These are phyloP conservation scores for Drosophila phalerata DNA, from an alignment of 2,888 invertebrate genomes.

Conservation along the genomic window DNA sequence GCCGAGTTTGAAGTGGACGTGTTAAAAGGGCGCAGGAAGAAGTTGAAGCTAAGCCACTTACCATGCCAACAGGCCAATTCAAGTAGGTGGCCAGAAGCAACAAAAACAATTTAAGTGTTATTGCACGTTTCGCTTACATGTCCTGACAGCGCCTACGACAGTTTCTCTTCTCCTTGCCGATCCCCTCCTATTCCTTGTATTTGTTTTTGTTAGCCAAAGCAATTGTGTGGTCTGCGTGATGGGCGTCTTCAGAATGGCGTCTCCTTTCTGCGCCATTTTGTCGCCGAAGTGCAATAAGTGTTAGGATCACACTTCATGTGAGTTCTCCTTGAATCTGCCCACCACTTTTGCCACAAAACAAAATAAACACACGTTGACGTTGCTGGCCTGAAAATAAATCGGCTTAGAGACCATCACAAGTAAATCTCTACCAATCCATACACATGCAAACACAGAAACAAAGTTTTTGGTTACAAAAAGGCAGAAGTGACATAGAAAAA, in stretches of 20 bases:
- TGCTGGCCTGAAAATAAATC: conserved; percentile 62
- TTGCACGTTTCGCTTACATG: conserved; percentile 73
- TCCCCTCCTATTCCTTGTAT: conserved; percentile 8
- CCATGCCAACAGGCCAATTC: conserved; percentile 50
- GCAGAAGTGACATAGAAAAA: conserved; percentile 34
- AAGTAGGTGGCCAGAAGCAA: conserved; percentile 46
- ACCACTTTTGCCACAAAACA: conserved; percentile 6
- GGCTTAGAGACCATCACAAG: conserved; percentile 54
- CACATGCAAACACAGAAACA: background rate
- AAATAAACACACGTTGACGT: conserved; percentile 29
- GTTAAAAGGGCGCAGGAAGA: conserved; percentile 13
- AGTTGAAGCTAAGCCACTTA: conserved; percentile 46
- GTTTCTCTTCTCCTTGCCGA: background rate
- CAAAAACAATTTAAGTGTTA: conserved; percentile 78
- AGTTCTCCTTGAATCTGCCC: conserved; percentile 8
- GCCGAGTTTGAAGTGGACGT: conserved; percentile 25
- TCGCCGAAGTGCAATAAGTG: conserved; percentile 69
- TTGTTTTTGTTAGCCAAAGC: conserved; percentile 30
- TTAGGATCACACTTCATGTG: conserved; percentile 65
- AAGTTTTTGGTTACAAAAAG: conserved; percentile 4
- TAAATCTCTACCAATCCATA: conserved; percentile 4
- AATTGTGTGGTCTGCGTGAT: conserved; percentile 21
- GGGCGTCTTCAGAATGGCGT: conserved; percentile 12
- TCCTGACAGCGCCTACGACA: conserved; percentile 33
- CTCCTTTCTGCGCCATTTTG: conserved; percentile 50